A percentile compares a stretch with the other conserved stretches of the same genome.
Conservation (phyloP, 1,140 invertebrate species). For the Zaprionus taronus region DNA sequence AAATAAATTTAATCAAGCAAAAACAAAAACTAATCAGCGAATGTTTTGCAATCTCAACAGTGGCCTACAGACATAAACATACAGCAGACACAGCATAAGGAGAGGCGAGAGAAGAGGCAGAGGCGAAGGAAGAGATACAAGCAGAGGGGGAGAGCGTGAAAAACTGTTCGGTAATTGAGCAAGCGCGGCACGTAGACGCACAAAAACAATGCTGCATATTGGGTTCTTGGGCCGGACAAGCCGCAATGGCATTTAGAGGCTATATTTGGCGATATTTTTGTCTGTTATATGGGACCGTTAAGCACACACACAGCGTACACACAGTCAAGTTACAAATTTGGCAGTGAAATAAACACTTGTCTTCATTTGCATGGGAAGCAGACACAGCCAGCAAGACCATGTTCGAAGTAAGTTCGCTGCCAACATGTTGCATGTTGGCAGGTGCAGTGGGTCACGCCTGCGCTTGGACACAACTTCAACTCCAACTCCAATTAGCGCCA, state of each 20-base stretch:
- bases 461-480: background rate
- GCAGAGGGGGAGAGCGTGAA: background rate
- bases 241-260: conserved; percentile 41
- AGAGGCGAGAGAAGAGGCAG: background rate
- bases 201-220: conserved; percentile 30
- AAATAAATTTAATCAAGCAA: conserved; percentile 17
- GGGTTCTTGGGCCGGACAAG: conserved; percentile 40
- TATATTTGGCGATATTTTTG: conserved; percentile 47
- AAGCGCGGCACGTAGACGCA: conserved; percentile 37
- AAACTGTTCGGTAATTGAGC: conserved; percentile 39
- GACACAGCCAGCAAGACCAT: background rate
- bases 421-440: conserved; percentile 36
- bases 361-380: conserved; percentile 27
- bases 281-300: conserved; percentile 49
- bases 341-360: conserved; percentile 18
- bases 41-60: conserved; percentile 43
- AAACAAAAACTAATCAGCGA: conserved; percentile 17
- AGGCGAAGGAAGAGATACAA: background rate
- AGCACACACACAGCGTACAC: conserved; percentile 27
- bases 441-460: conserved; percentile 38
- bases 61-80: conserved; percentile 22
- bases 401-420: background rate
- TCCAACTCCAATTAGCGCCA: conserved; percentile 40
- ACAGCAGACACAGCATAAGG: background rate
- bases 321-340: conserved; percentile 30